Conservation (phyloP, 2,888 invertebrate genomes). For the Sarcophaga caerulescens region DNA sequence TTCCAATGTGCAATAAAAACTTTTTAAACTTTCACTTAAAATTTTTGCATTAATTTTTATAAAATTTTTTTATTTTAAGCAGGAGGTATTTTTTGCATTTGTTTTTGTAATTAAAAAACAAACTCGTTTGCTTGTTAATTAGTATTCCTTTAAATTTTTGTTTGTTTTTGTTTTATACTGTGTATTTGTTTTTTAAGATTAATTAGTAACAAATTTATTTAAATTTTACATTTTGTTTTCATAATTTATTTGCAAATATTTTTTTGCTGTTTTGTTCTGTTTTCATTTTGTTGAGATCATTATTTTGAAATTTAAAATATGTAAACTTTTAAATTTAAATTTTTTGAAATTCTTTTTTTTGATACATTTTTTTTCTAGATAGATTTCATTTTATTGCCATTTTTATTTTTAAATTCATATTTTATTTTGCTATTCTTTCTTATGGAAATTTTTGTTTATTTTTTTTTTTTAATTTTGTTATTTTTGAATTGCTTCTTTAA, state of each 20-base stretch:
- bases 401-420: neutral
- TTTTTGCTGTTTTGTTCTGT: no score
- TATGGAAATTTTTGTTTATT: conserved; percentile 7
- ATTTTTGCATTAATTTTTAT: neutral
- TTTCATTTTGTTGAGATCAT: no score
- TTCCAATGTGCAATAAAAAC: neutral
- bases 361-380: neutral
- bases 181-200: neutral
- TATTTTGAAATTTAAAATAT: no score
- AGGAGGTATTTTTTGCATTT: neutral
- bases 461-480: neutral
- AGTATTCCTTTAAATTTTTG: neutral
- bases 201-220: conserved; percentile 41
- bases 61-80: neutral
- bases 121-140: conserved; percentile 37
- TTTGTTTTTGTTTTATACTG: neutral
- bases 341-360: no score
- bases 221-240: no score
- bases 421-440: neutral
- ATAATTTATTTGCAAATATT: no score
- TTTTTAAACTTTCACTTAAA: conserved; percentile 19
- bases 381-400: neutral
- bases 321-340: no score
- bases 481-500: no score
- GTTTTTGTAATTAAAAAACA: neutral